Evolutionary conservation across 1,140 invertebrate species (phyloP), one percentile per base, ranked within the genome.

Genomic region (Aphaenogaster ashmeadi): DNA sequence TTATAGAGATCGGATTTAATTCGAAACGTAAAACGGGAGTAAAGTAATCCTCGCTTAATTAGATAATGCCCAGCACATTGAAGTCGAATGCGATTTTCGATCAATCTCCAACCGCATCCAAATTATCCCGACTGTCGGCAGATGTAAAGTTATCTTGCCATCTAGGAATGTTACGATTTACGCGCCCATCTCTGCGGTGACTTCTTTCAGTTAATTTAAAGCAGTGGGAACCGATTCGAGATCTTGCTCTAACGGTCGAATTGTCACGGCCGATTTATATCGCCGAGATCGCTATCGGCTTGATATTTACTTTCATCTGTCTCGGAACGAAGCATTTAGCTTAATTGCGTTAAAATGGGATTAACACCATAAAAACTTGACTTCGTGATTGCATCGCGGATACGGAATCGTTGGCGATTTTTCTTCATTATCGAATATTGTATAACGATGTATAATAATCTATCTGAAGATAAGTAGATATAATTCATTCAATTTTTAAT

Each of bases 141-240:
- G 93, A 93, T 92, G 86, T 87, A 93, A 94, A 94, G 93, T 78
- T 93, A 93, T 92, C 92, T 90, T 74, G 88, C 84, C 88, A 93
- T 93, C 93, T 91, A 90, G 87, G 90, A 91, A 92, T 92, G 87
- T 89, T 87, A 89, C 89, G 88, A 92, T 92, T 90, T 88, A 90
- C 89, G 88, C 89, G 86, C 62, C 88, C 60, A 15, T 58, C 87
- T 85, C 47, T 67, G 78, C 83, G 60, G 74, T 84, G 84, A 90
- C 78, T 80, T 72, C 83, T 84, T 80, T 69, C 67, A 88, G 86
- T 93, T 93, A 92, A 93, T 93, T 93, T 92, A 92, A 91, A 93
- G 87, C 79, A 60, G 60, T 80, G 78, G 77, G 67, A 87, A 84
- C 69, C 13, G 41, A 52, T 47, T 27, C 15, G 66, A 66, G 67